Base-by-base conservation (phyloP, 92 coral and sea anemone species). In the Umimayanthus kanabou region DNA sequence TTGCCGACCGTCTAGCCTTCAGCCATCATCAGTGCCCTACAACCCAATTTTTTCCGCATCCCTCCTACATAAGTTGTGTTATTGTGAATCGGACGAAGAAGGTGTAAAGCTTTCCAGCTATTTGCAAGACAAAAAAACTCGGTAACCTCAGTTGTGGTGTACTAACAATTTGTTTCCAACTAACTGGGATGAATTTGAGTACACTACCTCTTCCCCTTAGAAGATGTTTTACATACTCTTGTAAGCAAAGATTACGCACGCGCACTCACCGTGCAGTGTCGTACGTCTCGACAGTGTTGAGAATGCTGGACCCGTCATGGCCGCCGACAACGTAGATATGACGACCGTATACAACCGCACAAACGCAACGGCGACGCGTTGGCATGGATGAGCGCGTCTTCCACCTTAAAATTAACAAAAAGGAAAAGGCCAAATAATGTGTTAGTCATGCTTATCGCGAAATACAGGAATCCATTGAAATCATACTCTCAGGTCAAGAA, bases 231-330 rank as follows among this genome's bases (percentile, higher is more conserved):
- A 47, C 5, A 80, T 47, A 33, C 65, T 18, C 28, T 22, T 30
- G 37, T 61, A 64, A 39, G 58, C 33, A 45, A 55, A 42, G 20
- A 55, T 37, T 16, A 15, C 23, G 55, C 47, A 49, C n/a, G 40
- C 67, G 33, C 22, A 69, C 91, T 90, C 84, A 96, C 99, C 98
- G 95, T 81, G 93, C 87, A 3, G 98, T 94, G 88, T 97, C 99
- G 30, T 97, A 97, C 71, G 93, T 79, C 75, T 97, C 99, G 64
- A 97, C 97, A 18, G 99, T 95, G 88, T 97, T 97, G 78, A 97
- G 81, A 79, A 97, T 97, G 77, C 98, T 97, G 20, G 99, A 97
- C 61, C 99, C 99, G 80, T 97, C 99, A 86, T 97, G 99, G 77
- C 99, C 99, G 50, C 99, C 99, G 58, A 97, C 92, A 49, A 97